These are phyloP conservation scores for Lagodon rhomboides DNA, from an alignment of 2,797 vertebrate species.

Conservation along the genomic window DNA sequence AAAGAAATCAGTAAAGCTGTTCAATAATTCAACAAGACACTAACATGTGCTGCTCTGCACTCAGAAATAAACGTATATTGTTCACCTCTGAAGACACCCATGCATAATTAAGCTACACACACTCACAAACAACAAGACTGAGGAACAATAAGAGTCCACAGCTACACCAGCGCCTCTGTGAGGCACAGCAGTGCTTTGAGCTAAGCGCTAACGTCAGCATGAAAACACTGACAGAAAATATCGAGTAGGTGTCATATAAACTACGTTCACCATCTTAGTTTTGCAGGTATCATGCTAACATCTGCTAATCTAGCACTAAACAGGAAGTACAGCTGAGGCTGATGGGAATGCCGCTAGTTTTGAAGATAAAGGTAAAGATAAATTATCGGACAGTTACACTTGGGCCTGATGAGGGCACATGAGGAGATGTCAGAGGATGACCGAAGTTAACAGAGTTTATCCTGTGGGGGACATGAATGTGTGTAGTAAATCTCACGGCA, in stretches of 20 bases:
- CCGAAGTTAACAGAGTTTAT: too few species aligned
- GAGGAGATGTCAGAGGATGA: too few species aligned
- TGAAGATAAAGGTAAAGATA: too few species aligned
- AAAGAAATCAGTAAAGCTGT: constrained; percentile 32
- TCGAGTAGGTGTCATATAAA: neutral
- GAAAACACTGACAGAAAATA: neutral
- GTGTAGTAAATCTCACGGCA: too few species aligned
- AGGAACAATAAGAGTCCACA: neutral
- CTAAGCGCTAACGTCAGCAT: constrained; percentile 4
- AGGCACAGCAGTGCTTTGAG: neutral
- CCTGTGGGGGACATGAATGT: too few species aligned
- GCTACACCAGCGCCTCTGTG: neutral
- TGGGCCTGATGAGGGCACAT: too few species aligned
- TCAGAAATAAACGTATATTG: constrained; percentile 14
- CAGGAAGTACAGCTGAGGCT: neutral
- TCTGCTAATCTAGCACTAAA: neutral
- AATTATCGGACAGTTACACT: too few species aligned
- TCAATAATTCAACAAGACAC: constrained; percentile 60
- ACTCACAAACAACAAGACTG: neutral
- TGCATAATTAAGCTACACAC: neutral
- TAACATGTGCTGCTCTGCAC: neutral
- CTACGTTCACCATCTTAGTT: neutral
- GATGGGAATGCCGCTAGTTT: neutral
- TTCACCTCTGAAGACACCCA: neutral
- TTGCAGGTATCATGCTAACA: neutral